phyloP scores from a whole-genome alignment of 2,113 vertebrate species.

The Erythrocebus patas region DNA sequence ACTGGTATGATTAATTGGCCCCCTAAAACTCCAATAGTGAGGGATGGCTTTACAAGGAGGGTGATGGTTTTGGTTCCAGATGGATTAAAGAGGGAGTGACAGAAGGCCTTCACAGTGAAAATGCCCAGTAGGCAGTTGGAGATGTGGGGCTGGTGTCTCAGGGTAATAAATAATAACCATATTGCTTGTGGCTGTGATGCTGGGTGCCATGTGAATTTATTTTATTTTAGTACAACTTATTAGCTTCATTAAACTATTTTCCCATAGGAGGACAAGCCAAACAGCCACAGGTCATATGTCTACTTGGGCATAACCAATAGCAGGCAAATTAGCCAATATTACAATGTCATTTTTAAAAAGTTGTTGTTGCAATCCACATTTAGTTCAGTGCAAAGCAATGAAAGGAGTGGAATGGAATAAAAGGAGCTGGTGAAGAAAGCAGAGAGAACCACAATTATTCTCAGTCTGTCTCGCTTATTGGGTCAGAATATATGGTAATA shows the following conservation, averaged over 20 bases:
- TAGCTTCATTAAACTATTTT: constrained; percentile 59
- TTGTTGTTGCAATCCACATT: constrained; percentile 52
- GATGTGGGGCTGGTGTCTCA: constrained; percentile 12
- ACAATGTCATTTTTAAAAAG: constrained; percentile 39
- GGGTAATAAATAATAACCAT: constrained; percentile 40
- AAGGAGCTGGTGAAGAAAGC: constrained; percentile 54
- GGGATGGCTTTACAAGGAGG: background rate
- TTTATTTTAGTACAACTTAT: constrained; percentile 69
- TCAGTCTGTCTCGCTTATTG: constrained; percentile 3
- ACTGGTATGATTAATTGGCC: background rate
- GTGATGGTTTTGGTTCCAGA: background rate
- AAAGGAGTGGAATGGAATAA: constrained; percentile 55
- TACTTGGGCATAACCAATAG: constrained; percentile 60
- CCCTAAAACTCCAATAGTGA: background rate
- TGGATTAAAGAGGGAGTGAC: constrained; percentile 13
- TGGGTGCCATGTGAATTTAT: constrained; percentile 68
- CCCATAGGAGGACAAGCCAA: constrained; percentile 61
- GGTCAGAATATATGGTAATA: constrained; percentile 16
- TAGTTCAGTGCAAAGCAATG: constrained; percentile 50
- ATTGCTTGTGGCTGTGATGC: constrained; percentile 13
- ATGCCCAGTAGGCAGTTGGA: constrained; percentile 51
- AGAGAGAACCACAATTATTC: constrained; percentile 49
- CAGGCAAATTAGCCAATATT: constrained; percentile 60
- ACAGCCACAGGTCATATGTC: constrained; percentile 67
- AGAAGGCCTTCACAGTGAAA: constrained; percentile 2